A percentile compares a stretch with the other conserved stretches of the same genome.
Evolutionary conservation across 2,888 invertebrate genomes (phyloP).

Genomic region (Sinohyriopsis cumingii): DNA sequence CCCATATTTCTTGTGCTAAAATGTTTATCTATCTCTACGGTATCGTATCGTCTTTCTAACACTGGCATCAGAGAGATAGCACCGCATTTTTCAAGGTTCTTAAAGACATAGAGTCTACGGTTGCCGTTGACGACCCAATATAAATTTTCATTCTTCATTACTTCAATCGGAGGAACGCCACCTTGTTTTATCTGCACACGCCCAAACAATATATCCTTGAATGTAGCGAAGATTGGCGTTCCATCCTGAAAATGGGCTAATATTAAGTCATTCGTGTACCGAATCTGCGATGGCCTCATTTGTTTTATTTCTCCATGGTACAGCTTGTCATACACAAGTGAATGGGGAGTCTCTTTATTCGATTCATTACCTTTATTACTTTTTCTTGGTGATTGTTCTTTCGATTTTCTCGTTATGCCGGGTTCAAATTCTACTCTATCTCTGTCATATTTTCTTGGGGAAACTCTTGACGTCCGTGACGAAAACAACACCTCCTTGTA

Average conservation of each 20-base stretch:
- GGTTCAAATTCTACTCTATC: no score
- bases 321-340: slow-evolving; percentile 8
- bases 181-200: slow-evolving; percentile 29
- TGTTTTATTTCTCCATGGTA: slow-evolving; percentile 31
- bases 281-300: slow-evolving; percentile 30
- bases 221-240: slow-evolving; percentile 27
- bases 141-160: slow-evolving; percentile 24
- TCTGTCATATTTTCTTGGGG: no score
- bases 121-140: slow-evolving; percentile 43
- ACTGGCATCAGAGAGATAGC: slow-evolving; percentile 35
- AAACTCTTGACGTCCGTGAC: no score
- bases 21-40: slow-evolving; percentile 42
- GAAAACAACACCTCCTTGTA: no score
- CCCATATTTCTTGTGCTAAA: slow-evolving; percentile 33
- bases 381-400: no score
- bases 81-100: slow-evolving; percentile 30
- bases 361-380: no score
- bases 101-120: slow-evolving; percentile 30
- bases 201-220: slow-evolving; percentile 26
- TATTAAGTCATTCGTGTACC: slow-evolving; percentile 38
- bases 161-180: slow-evolving; percentile 34
- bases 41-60: slow-evolving; percentile 31
- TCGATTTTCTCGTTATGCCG: no score
- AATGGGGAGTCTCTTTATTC: no score
- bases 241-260: slow-evolving; percentile 37